Evolutionary conservation across 2,113 vertebrate species (phyloP).

Genomic region (Nycticebus coucang): DNA sequence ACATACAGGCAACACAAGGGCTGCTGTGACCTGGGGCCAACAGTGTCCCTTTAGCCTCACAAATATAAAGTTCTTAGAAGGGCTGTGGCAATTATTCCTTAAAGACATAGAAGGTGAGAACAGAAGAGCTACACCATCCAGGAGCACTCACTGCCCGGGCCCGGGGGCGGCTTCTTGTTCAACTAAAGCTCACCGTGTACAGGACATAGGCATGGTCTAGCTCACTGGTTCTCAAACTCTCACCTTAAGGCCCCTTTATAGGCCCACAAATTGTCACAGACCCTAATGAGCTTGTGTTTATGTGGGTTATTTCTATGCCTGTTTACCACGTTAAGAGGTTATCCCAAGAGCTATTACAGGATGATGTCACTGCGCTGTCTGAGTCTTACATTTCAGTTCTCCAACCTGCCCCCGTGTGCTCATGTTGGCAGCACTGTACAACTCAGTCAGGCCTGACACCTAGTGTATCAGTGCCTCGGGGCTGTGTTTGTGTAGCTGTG

Average conservation of each 20-base stretch:
- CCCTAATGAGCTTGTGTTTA: background rate
- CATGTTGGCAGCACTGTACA: too few relatives aligned
- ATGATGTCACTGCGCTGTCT: background rate
- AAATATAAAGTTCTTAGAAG: constrained; percentile 1
- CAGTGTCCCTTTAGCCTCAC: background rate
- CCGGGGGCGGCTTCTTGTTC: background rate
- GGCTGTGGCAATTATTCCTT: background rate
- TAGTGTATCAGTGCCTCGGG: too few relatives aligned
- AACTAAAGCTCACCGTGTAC: background rate
- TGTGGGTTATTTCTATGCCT: background rate
- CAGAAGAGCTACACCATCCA: background rate
- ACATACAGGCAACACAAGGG: background rate
- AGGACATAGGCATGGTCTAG: background rate
- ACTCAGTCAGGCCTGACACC: too few relatives aligned
- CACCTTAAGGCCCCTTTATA: background rate
- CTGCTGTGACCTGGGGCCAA: background rate
- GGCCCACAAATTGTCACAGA: background rate
- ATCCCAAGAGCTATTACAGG: background rate
- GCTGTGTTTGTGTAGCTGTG: too few relatives aligned
- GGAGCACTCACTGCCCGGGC: background rate
- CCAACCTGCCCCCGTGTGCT: too few relatives aligned
- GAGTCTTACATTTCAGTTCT: too few relatives aligned
- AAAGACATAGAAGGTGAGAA: background rate
- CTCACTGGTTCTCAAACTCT: background rate
- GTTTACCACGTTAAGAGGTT: background rate